Evolutionary conservation across 2,113 vertebrate species (phyloP).

Genomic region (Poecilia latipinna): DNA sequence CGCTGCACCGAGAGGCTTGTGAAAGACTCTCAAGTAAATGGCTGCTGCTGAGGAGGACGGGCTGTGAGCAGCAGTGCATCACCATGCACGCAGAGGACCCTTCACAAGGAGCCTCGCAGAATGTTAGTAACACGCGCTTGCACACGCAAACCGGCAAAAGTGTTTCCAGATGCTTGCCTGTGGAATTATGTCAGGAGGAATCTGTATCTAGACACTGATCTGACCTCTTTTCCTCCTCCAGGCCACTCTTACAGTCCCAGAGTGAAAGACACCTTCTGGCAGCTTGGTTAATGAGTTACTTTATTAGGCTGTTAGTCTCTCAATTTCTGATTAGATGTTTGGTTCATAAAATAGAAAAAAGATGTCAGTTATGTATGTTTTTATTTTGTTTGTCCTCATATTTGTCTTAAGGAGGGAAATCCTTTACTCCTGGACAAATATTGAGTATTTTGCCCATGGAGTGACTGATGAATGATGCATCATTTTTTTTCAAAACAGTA

Average conservation of each 20-base stretch:
- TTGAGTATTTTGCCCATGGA: too few species aligned
- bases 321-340: neutral
- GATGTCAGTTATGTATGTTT: neutral
- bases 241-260: constrained; percentile 13
- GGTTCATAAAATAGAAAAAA: neutral
- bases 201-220: constrained; percentile 39
- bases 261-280: constrained; percentile 2
- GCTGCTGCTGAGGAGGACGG: constrained; percentile 41
- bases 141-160: constrained; percentile 15
- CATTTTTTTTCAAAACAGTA: too few species aligned
- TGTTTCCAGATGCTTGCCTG: constrained; percentile 39
- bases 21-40: constrained; percentile 43
- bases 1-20: constrained; percentile 10
- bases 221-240: constrained; percentile 14
- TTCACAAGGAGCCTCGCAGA: constrained; percentile 4
- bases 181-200: constrained; percentile 35
- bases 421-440: neutral
- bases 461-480: neutral
- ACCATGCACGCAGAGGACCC: neutral
- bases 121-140: constrained; percentile 3
- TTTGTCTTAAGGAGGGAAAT: neutral
- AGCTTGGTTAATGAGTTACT: neutral
- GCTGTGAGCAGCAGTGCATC: constrained; percentile 36
- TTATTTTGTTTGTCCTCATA: too few species aligned
- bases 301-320: neutral